A percentile compares a stretch with the other conserved stretches of the same genome.
Evolutionary conservation across 2,113 vertebrate species (phyloP).

Genomic region (Cynocephalus volans): DNA sequence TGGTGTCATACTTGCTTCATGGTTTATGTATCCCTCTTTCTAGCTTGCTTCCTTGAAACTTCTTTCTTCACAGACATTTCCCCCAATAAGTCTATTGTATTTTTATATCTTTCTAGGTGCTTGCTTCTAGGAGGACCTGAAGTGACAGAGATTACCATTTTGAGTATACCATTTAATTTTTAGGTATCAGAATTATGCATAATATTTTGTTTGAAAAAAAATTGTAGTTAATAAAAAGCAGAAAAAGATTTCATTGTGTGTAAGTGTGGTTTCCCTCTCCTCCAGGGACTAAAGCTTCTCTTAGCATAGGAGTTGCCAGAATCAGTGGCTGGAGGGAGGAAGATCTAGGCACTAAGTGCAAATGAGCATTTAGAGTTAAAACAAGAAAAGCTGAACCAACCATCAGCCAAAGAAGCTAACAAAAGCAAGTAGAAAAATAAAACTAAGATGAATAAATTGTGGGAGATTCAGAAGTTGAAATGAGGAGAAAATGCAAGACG

Average conservation of each 20-base stretch:
- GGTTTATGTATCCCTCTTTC: background rate
- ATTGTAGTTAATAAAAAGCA: background rate
- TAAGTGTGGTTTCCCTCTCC: background rate
- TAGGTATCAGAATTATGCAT: background rate
- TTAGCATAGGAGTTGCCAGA: background rate
- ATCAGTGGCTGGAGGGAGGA: background rate
- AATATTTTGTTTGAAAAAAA: background rate
- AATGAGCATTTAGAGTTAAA: background rate
- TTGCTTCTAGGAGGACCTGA: background rate
- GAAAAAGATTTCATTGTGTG: background rate
- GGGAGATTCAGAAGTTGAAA: background rate
- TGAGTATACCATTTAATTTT: background rate
- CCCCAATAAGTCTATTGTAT: background rate
- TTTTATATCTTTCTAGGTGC: background rate
- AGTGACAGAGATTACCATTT: background rate
- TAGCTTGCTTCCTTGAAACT: background rate
- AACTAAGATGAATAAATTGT: background rate
- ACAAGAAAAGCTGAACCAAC: background rate
- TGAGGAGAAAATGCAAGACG: background rate
- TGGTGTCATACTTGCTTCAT: background rate
- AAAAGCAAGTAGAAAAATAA: background rate
- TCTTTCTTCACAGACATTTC: background rate
- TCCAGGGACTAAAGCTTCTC: background rate
- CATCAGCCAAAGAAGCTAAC: background rate
- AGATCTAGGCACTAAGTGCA: background rate